These are phyloP conservation scores for Choloepus hoffmanni DNA, from an alignment of 2,113 vertebrate species.

Conservation along the genomic window DNA sequence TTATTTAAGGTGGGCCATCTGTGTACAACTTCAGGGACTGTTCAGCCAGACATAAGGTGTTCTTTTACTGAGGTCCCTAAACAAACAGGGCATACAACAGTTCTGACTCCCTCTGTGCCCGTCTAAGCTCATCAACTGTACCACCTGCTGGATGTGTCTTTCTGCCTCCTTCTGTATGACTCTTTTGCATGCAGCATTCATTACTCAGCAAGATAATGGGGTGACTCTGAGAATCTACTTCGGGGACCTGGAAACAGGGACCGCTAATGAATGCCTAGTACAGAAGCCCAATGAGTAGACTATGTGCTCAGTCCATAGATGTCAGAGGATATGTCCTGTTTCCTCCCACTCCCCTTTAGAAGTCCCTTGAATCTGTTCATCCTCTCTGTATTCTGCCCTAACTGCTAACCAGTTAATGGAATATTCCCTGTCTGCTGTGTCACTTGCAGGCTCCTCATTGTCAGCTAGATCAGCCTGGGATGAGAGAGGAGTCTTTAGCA, in stretches of 20 bases:
- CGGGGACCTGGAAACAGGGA: neutral
- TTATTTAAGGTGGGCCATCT: neutral
- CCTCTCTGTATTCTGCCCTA: neutral
- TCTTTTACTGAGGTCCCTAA: neutral
- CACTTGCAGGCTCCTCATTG: neutral
- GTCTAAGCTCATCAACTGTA: neutral
- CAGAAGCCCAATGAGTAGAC: slow-evolving; percentile 4
- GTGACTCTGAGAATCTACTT: neutral
- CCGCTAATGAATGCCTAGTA: neutral
- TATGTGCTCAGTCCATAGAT: neutral
- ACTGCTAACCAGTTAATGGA: neutral
- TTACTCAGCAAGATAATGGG: slow-evolving; percentile 46
- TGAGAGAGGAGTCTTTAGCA: neutral
- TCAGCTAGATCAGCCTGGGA: neutral
- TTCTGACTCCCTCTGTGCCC: neutral
- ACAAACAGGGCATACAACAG: neutral
- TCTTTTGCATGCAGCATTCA: neutral
- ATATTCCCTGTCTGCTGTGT: neutral
- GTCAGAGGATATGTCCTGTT: neutral
- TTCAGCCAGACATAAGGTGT: neutral
- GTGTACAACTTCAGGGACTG: neutral
- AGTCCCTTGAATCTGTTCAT: neutral
- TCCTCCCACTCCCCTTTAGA: neutral
- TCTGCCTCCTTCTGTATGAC: neutral
- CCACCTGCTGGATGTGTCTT: neutral